phyloP scores from a whole-genome alignment of 2,888 invertebrate species.

The Anaspis maculata region DNA sequence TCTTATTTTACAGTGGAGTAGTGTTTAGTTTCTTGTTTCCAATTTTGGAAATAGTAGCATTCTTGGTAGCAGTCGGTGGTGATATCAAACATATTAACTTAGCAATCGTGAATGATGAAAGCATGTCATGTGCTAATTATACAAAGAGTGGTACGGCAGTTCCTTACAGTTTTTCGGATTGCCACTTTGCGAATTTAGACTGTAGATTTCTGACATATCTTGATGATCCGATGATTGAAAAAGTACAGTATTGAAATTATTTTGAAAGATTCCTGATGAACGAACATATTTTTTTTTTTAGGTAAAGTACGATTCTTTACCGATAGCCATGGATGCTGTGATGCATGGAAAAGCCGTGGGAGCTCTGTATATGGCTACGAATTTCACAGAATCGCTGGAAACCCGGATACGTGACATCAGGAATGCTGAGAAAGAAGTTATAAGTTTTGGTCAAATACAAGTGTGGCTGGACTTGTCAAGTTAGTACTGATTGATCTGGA shows the following conservation, averaged over 20 bases:
- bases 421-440: constrained; percentile 45
- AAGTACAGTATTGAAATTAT: too few species aligned
- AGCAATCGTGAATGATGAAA: constrained; percentile 75
- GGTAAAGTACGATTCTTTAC: constrained; percentile 28
- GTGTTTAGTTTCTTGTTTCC: constrained; percentile 77
- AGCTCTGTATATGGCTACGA: constrained; percentile 58
- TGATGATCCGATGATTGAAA: constrained; percentile 49
- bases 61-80: constrained; percentile 72
- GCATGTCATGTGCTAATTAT: constrained; percentile 28
- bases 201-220: constrained; percentile 55
- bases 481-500: too few species aligned
- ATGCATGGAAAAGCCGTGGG: constrained; percentile 51
- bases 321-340: constrained; percentile 33
- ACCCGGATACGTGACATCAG: constrained; percentile 51
- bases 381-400: constrained; percentile 62
- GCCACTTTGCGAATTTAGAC: constrained; percentile 50
- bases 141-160: constrained; percentile 34
- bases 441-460: constrained; percentile 55
- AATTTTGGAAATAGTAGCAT: constrained; percentile 67
- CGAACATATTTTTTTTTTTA: too few species aligned
- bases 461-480: constrained; percentile 71
- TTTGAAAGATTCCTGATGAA: too few species aligned
- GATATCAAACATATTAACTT: constrained; percentile 64
- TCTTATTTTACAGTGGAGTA: constrained; percentile 32
- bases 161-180: constrained; percentile 36